Conservation (phyloP, 2,113 vertebrate species). For the Lamprologus sp. region DNA sequence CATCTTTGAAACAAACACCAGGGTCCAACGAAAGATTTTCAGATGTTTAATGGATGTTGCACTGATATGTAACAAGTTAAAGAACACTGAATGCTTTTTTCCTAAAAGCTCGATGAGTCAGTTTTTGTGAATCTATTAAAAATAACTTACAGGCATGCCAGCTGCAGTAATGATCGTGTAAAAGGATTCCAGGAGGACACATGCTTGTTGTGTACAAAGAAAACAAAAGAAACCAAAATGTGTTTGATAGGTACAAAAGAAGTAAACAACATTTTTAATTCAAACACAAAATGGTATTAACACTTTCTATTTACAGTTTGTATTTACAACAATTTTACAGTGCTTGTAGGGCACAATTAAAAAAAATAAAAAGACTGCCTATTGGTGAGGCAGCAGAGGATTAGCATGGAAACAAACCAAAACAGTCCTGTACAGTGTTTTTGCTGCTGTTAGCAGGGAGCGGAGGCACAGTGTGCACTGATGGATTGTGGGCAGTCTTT, state of each 20-base stretch:
- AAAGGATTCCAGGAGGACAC: neutral
- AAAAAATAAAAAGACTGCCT: neutral
- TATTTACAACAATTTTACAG: constrained; percentile 53
- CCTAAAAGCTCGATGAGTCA: neutral
- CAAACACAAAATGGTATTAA: constrained; percentile 17
- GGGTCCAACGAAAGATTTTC: neutral
- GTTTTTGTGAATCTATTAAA: neutral
- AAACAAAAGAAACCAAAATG: neutral
- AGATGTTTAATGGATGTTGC: constrained; percentile 40
- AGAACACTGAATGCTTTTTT: constrained; percentile 7
- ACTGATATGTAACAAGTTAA: constrained; percentile 36
- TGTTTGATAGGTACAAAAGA: neutral
- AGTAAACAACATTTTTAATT: constrained; percentile 4
- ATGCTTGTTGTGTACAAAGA: neutral
- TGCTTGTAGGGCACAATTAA: neutral
- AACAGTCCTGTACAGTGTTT: constrained; percentile 1
- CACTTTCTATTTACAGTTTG: constrained; percentile 60
- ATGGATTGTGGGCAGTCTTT: constrained; percentile 6
- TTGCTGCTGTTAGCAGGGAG: constrained; percentile 45
- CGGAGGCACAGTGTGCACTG: constrained; percentile 24
- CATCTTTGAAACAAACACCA: neutral
- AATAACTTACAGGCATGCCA: neutral
- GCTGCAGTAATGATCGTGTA: neutral
- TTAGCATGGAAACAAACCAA: neutral
- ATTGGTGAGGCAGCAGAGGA: neutral